phyloP scores from a whole-genome alignment of 1,140 invertebrate species.

The Listronotus bonariensis region DNA sequence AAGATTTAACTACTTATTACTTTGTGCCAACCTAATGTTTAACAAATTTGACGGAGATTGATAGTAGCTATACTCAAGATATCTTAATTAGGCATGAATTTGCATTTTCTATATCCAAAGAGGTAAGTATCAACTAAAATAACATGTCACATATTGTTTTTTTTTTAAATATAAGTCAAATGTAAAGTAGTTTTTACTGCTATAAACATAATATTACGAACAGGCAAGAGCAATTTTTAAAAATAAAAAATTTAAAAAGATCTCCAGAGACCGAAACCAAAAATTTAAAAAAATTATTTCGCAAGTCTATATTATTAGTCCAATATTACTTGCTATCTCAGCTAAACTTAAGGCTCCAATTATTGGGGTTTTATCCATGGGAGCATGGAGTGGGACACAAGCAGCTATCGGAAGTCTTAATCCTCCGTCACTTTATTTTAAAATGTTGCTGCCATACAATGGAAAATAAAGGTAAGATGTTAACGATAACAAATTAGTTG shows the following conservation, averaged over 20 bases:
- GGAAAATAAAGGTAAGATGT: slow-evolving; percentile 1
- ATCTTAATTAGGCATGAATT: slow-evolving; percentile 36
- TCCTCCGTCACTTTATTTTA: slow-evolving; percentile 31
- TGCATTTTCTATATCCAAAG: slow-evolving; percentile 41
- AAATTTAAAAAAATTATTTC: slow-evolving; percentile 31
- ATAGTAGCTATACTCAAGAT: slow-evolving; percentile 37
- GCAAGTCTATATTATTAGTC: slow-evolving; percentile 27
- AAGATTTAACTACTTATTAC: no score
- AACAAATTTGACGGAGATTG: slow-evolving; percentile 50
- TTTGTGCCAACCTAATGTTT: no score
- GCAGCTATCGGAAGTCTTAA: slow-evolving; percentile 30
- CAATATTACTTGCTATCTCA: slow-evolving; percentile 24
- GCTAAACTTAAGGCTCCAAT: slow-evolving; percentile 28
- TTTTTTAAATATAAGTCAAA: slow-evolving; percentile 28
- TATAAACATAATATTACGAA: slow-evolving; percentile 22
- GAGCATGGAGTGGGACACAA: slow-evolving; percentile 25
- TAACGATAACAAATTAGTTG: no score
- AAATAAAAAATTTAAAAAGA: slow-evolving; percentile 23
- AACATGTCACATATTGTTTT: no score
- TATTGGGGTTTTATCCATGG: slow-evolving; percentile 36
- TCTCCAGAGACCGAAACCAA: slow-evolving; percentile 23
- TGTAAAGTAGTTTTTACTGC: slow-evolving; percentile 33
- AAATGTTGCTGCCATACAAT: slow-evolving; percentile 28
- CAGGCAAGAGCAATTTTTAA: slow-evolving; percentile 25
- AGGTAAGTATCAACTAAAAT: slow-evolving; percentile 10